phyloP scores from a whole-genome alignment of 2,113 vertebrate species.

The Motacilla tschutschensis region DNA sequence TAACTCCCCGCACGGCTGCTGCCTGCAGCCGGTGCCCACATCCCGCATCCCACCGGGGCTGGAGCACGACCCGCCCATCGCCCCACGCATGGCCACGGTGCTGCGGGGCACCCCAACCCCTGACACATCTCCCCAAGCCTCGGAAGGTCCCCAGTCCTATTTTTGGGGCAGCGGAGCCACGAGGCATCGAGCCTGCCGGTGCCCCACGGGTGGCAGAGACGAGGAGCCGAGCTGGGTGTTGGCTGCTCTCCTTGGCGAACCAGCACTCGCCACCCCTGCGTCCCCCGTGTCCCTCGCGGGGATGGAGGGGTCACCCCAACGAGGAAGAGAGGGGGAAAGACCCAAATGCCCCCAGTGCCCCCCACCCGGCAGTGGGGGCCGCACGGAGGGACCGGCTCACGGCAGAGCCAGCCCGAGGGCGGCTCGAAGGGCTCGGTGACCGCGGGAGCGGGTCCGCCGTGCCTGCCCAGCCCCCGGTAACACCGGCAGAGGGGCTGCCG shows the following conservation, averaged over 20 bases:
- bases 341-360: accelerated
- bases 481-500: neutral
- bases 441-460: neutral
- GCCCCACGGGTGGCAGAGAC: neutral
- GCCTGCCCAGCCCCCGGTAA: neutral
- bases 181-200: neutral
- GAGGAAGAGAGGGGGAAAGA: accelerated
- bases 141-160: accelerated
- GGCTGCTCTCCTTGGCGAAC: neutral
- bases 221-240: neutral
- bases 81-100: neutral
- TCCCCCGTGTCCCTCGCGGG: accelerated
- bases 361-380: accelerated
- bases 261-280: neutral
- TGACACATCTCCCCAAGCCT: neutral
- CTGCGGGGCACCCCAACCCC: neutral
- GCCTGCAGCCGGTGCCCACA: constrained; percentile 27
- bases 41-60: neutral
- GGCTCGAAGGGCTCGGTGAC: neutral
- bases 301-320: neutral
- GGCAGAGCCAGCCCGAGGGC: accelerated
- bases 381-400: accelerated
- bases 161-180: neutral
- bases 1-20: constrained; percentile 56
- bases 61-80: neutral